Evolutionary conservation across 1,140 invertebrate species (phyloP).

Genomic region (Micrasema longulum): DNA sequence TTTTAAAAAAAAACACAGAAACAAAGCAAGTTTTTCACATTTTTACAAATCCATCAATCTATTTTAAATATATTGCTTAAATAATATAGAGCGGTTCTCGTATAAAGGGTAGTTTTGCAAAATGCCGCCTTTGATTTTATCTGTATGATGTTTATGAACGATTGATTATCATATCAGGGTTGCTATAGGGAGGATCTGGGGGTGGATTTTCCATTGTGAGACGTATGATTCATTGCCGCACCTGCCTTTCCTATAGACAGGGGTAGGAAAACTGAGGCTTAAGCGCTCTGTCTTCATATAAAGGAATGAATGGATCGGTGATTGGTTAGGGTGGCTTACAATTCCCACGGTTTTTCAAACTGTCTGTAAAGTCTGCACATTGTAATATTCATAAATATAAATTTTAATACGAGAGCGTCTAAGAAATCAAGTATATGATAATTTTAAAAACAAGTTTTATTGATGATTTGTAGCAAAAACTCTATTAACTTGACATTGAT

Average conservation of each 20-base stretch:
- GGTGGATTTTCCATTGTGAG: slow-evolving; percentile 51
- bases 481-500: too few relatives aligned
- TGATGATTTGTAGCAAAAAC: too few relatives aligned
- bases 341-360: neutral
- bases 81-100: neutral
- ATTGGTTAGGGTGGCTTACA: slow-evolving; percentile 42
- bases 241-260: slow-evolving; percentile 47
- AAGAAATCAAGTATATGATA: too few relatives aligned
- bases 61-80: slow-evolving; percentile 11
- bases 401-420: too few relatives aligned
- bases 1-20: too few relatives aligned
- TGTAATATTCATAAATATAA: neutral
- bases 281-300: slow-evolving; percentile 53
- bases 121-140: slow-evolving; percentile 44
- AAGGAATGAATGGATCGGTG: slow-evolving; percentile 54
- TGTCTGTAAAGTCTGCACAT: too few relatives aligned
- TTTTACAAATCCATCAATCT: too few relatives aligned
- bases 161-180: slow-evolving; percentile 55
- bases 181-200: slow-evolving; percentile 39
- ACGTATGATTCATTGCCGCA: slow-evolving; percentile 54
- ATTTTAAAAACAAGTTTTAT: too few relatives aligned
- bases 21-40: too few relatives aligned
- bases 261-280: slow-evolving; percentile 50
- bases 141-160: slow-evolving; percentile 55
- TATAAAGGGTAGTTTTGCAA: neutral